Conservation (phyloP, 2,888 invertebrate genomes). For the Flexamia atlantica region DNA sequence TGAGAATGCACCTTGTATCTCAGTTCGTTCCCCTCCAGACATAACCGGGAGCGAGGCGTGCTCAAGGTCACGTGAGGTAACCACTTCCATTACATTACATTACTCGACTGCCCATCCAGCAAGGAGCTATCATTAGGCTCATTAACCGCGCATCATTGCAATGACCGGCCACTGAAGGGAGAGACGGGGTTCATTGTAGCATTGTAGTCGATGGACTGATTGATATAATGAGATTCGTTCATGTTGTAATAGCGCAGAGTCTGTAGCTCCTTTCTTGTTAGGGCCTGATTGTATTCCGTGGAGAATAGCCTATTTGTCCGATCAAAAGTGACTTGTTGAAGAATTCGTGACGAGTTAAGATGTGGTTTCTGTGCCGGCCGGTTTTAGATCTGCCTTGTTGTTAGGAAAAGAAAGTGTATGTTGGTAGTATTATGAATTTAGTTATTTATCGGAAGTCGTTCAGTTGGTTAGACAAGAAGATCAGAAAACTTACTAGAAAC, state of each 20-base stretch:
- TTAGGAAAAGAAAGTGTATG: too few species aligned
- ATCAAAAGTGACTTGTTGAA: too few species aligned
- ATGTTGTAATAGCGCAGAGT: not conserved
- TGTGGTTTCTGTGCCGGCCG: too few species aligned
- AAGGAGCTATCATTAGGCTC: constrained; percentile 23
- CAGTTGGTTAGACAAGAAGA: too few species aligned
- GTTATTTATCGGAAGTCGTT: too few species aligned
- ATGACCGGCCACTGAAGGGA: not conserved
- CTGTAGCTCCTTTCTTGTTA: not conserved
- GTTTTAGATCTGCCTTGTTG: too few species aligned
- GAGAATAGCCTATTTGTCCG: too few species aligned
- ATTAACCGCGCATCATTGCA: not conserved
- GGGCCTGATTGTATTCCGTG: not conserved
- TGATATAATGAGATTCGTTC: not conserved
- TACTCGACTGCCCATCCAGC: not conserved
- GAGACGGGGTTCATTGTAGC: not conserved
- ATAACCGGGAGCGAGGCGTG: not conserved
- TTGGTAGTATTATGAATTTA: too few species aligned
- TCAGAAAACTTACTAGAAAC: too few species aligned
- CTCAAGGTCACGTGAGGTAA: constrained; percentile 30
- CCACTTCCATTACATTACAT: constrained; percentile 16
- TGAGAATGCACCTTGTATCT: too few species aligned
- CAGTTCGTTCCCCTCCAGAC: not conserved
- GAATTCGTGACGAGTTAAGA: too few species aligned
- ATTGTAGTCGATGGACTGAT: not conserved